Conservation (phyloP, 2,797 vertebrate species). For the Threskiornis aethiopicus region DNA sequence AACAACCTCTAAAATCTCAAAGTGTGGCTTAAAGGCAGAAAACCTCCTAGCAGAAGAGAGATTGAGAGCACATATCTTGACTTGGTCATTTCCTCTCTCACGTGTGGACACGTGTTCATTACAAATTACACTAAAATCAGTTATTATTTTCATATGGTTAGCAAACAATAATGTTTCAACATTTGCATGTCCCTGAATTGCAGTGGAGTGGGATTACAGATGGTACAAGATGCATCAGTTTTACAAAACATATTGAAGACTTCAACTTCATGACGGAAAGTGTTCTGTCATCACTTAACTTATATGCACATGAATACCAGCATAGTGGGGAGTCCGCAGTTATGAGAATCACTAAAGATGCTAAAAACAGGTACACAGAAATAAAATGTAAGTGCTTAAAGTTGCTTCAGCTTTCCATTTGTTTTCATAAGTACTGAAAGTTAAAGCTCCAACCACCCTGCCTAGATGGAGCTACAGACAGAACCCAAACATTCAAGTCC, state of each 20-base stretch:
- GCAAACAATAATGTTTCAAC: slow-evolving; percentile 42
- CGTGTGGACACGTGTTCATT: neutral
- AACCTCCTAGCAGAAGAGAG: neutral
- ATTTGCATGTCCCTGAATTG: slow-evolving; percentile 36
- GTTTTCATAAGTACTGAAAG: neutral
- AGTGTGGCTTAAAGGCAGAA: neutral
- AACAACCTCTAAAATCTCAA: neutral
- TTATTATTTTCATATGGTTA: slow-evolving; percentile 45
- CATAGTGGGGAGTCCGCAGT: neutral
- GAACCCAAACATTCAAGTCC: neutral
- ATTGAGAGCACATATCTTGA: neutral
- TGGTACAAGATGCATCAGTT: slow-evolving; percentile 35
- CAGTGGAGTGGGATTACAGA: slow-evolving; percentile 39
- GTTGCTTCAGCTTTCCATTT: neutral
- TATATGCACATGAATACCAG: neutral
- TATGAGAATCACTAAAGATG: neutral
- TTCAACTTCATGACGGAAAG: slow-evolving; percentile 24
- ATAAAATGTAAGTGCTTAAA: neutral
- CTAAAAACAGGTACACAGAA: neutral
- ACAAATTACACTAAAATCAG: slow-evolving; percentile 38
- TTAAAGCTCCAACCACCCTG: neutral
- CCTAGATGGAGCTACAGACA: neutral
- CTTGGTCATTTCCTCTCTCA: slow-evolving; percentile 7
- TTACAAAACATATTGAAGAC: slow-evolving; percentile 51
- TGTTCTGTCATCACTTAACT: slow-evolving; percentile 53